Evolutionary conservation across 2,888 invertebrate genomes (phyloP).

Genomic region (Plutella xylostella): DNA sequence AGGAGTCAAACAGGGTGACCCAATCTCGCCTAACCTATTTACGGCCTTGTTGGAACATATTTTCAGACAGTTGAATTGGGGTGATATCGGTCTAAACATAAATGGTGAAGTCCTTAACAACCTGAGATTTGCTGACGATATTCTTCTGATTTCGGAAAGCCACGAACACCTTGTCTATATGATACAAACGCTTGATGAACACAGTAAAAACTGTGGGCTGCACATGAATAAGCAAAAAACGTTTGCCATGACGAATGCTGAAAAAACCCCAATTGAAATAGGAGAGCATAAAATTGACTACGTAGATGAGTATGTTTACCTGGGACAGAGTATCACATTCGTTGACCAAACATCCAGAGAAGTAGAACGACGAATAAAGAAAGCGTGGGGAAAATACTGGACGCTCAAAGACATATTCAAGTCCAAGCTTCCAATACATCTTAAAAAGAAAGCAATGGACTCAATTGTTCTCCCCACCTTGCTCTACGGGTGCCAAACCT

Average conservation of each 20-base stretch:
- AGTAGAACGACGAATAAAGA: not conserved
- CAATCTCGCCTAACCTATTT: slow-evolving; percentile 11
- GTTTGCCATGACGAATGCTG: not conserved
- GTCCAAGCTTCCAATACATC: not conserved
- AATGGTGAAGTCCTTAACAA: not conserved
- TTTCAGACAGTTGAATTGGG: slow-evolving; percentile 6
- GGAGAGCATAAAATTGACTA: not conserved
- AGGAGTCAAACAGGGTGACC: slow-evolving; percentile 9
- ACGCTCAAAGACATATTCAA: slow-evolving; percentile 1
- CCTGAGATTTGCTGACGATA: slow-evolving; percentile 3
- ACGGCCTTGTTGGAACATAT: slow-evolving; percentile 9
- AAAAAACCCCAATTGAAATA: not conserved
- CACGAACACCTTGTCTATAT: not conserved
- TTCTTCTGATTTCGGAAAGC: not conserved
- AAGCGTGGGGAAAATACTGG: not conserved
- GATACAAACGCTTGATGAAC: not conserved
- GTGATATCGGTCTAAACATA: not conserved
- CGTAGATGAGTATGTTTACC: not conserved
- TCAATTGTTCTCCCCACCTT: not conserved
- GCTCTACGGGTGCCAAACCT: slow-evolving; percentile 2
- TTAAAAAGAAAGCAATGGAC: slow-evolving; percentile 1
- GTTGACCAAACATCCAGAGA: not conserved
- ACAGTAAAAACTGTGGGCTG: not conserved
- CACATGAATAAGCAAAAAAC: not conserved
- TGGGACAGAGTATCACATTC: not conserved